phyloP scores from a whole-genome alignment of 2,113 vertebrate species.

The Cariama cristata region DNA sequence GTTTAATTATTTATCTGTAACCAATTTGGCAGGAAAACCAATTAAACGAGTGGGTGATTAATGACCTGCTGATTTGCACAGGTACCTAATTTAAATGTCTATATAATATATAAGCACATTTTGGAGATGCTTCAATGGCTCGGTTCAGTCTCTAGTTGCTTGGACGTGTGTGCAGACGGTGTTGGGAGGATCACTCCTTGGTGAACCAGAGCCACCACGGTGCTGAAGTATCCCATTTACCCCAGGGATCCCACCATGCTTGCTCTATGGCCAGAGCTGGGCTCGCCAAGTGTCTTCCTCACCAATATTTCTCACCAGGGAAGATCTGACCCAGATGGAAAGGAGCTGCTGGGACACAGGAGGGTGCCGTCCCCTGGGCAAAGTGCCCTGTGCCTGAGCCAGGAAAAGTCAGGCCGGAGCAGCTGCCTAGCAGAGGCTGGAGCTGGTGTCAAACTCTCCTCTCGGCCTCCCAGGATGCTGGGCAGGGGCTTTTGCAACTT shows the following conservation, averaged over 20 bases:
- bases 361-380: background rate
- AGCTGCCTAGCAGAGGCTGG: background rate
- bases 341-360: background rate
- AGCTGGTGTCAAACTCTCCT: background rate
- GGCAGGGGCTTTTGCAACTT: background rate
- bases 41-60: constrained; percentile 76
- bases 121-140: constrained; percentile 25
- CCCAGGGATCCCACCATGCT: accelerated
- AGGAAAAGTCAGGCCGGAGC: background rate
- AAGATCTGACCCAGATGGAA: background rate
- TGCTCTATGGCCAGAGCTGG: background rate
- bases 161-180: accelerated
- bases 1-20: constrained; percentile 78
- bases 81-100: constrained; percentile 77
- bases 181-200: background rate
- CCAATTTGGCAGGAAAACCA: constrained; percentile 77
- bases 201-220: accelerated
- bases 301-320: background rate
- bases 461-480: accelerated
- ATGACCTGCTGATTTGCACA: constrained; percentile 65
- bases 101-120: constrained; percentile 56
- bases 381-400: background rate
- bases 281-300: background rate
- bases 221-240: background rate
- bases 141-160: background rate